Base-by-base conservation (phyloP, 2,888 invertebrate genomes). In the Oscheius sp. region DNA sequence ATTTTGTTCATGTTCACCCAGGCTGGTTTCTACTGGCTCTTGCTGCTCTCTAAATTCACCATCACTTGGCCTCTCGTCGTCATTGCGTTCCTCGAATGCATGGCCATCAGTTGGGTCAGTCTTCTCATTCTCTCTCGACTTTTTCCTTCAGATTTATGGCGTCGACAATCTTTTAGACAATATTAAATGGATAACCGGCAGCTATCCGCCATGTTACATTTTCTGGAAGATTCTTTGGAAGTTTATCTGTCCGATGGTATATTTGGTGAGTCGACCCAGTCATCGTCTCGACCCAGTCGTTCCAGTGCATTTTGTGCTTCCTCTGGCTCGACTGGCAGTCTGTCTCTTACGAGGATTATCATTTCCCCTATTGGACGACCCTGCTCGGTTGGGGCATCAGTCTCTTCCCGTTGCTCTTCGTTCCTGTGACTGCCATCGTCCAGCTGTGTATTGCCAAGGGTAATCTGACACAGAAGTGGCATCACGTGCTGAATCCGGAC, bases 201-300 rank as follows among this genome's bases (percentile, higher is more conserved):
- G 92, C 76, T 91, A 90, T 72, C 88, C 88, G n/a, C 88, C 91
- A 0, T 90, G 92, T 5, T 89, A 90, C 63, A 77, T 87, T 76
- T 93, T 93, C 85, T 94, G 94, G 94, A 92, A 92, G 89, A 85
- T 91, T 23, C 91, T 92, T 55, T 94, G 94, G 94, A 91, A 92
- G 27, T 90, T 92, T 71, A 88, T 93, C 0, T 92, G 93, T 16
- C 94, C 94, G 1, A 52, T 92, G 18, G 91, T 92, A 35, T 92
- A 93, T 76, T 49, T 93, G 87, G 94, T 94, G 90, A 35, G 70
- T 49, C 7, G 3, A 7, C 13, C 53, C 3, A 1, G 12, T 21
- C 12, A 12, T 21, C 43, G 1, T 2, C 21, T 12, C 52, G 16
- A 61, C 12, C 18, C 5, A 3, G 5, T 6, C 18, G 49, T 88